phyloP scores from a whole-genome alignment of 2,888 invertebrate species.

The Andricus quercusramuli region DNA sequence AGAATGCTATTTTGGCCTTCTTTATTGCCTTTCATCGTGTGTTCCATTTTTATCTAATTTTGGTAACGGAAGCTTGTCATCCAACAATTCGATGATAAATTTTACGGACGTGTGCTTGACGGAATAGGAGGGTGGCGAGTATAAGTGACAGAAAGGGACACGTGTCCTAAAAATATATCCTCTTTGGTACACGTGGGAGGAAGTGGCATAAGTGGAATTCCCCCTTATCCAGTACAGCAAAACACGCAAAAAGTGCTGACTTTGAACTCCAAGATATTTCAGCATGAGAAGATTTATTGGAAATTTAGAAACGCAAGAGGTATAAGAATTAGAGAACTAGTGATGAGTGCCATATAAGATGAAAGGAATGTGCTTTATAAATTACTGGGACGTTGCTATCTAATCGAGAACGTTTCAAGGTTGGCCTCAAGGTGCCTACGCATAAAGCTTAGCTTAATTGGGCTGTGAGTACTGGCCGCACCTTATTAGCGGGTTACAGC shows the following conservation, averaged over 20 bases:
- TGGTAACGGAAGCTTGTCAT: slow-evolving; percentile 42
- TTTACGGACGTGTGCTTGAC: slow-evolving; percentile 39
- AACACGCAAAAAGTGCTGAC: not conserved
- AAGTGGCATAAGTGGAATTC: slow-evolving; percentile 44
- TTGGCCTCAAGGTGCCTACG: slow-evolving; percentile 67
- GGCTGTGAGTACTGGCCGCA: slow-evolving; percentile 72
- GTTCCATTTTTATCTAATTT: slow-evolving; percentile 21
- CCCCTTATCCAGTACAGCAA: not conserved
- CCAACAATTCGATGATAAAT: slow-evolving; percentile 49
- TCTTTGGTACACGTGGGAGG: slow-evolving; percentile 52
- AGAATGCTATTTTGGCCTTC: slow-evolving; percentile 7
- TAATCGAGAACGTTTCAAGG: slow-evolving; percentile 72
- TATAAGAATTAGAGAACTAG: not conserved
- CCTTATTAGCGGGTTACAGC: slow-evolving; percentile 76
- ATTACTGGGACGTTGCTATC: slow-evolving; percentile 72
- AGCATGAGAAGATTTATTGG: not conserved
- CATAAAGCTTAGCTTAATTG: slow-evolving; percentile 75
- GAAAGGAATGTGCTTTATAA: slow-evolving; percentile 47
- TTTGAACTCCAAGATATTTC: not conserved
- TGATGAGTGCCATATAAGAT: not conserved
- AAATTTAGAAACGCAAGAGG: not conserved
- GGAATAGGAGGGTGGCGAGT: slow-evolving; percentile 37
- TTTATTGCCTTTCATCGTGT: slow-evolving; percentile 16
- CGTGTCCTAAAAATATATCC: slow-evolving; percentile 54
- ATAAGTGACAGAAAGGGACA: slow-evolving; percentile 48